A percentile compares a stretch with the other conserved stretches of the same genome.
Conservation (phyloP, 1,140 invertebrate genomes). For the Ridgeia piscesae region DNA sequence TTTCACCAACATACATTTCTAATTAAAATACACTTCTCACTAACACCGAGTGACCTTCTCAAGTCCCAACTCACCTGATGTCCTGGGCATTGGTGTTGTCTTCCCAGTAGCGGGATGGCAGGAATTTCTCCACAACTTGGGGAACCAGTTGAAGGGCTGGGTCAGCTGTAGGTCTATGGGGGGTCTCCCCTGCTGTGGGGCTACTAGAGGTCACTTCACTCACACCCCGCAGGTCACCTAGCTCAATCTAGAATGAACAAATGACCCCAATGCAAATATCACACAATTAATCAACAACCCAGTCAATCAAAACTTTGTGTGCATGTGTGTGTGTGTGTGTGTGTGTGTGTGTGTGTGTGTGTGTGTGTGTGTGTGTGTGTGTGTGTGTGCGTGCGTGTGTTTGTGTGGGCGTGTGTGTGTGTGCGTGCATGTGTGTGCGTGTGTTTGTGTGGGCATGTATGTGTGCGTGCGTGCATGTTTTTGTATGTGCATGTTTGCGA, state of each 20-base stretch:
- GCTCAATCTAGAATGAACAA: background rate
- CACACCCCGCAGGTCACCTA: background rate
- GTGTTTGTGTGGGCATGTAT: no score
- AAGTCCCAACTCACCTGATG: constrained; percentile 1
- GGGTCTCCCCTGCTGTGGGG: background rate
- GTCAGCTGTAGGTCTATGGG: background rate
- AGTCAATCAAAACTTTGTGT: background rate
- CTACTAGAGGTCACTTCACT: background rate
- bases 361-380: no score
- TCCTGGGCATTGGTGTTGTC: background rate
- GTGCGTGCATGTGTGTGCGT: no score
- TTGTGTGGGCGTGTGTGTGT: no score
- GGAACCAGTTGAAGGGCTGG: constrained; percentile 62
- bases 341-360: no score
- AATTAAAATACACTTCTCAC: no score
- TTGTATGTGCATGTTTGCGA: no score
- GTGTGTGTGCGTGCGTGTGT: no score
- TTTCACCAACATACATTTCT: no score
- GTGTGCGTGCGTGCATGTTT: no score
- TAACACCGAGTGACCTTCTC: no score
- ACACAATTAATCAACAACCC: background rate
- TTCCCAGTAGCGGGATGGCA: constrained; percentile 66
- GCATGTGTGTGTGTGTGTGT: no score
- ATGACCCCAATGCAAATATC: constrained; percentile 8
- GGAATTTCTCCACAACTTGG: constrained; percentile 83